Base-by-base conservation (phyloP, 2,888 invertebrate genomes). In the Polyommatus icarus region DNA sequence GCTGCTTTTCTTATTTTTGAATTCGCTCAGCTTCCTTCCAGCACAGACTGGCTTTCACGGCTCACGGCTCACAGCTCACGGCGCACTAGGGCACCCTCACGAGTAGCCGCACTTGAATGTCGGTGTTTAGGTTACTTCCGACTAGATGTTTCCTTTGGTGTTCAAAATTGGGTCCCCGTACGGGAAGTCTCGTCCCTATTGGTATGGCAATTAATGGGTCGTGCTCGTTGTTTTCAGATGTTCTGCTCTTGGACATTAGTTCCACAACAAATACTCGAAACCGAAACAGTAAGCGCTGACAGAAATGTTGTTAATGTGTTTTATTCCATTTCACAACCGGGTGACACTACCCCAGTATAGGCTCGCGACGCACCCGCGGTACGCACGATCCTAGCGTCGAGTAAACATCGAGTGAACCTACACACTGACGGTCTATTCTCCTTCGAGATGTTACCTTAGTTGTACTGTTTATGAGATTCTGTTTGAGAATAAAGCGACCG, bases 211-310 rank as follows among this genome's bases (percentile, higher is more conserved):
- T 89, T 93, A 92, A 93, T 89, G 87, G 87, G 87, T 84, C 87
- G 89, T 92, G 90, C 91, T 94, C 93, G 84, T 93, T 93, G 84
- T 92, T 93, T 94, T 93, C 93, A 94, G 93, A 94, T 94, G 87
- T 91, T 93, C 90, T 91, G 91, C 87, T 93, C 92, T 88, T 94
- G 93, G 93, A 92, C 91, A 85, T 93, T 94, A 91, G 88, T 93
- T 91, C 91, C 91, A 89, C 93, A 88, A 87, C 92, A 91, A 90
- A 89, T 89, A 87, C 88, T 91, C 89, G 92, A 88, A 73, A 75
- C 46, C 90, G 93, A 93, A 90, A 93, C 93, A 90, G 93, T 94
- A 94, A 94, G 93, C 92, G 91, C 91, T 89, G 91, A 89, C 90
- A 85, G 85, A 80, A 90, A 89, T 92, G 90, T 93, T 92, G 91